Evolutionary conservation across 2,888 invertebrate species (phyloP).

Genomic region (Trisateles emortualis): DNA sequence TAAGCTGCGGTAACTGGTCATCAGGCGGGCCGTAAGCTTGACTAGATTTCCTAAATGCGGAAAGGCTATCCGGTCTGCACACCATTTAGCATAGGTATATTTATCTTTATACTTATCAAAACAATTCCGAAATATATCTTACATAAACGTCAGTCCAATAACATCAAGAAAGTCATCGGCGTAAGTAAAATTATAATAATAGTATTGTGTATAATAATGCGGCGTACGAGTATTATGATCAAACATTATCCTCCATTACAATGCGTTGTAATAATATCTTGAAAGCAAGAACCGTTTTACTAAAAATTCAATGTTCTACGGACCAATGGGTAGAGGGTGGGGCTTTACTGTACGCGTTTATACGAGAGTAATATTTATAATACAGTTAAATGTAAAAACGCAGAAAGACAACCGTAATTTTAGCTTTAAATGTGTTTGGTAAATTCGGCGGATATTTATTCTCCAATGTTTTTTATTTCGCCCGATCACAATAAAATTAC

Average conservation of each 20-base stretch:
- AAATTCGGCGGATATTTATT: too few species aligned
- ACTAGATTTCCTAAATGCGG: too few species aligned
- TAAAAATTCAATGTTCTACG: slow-evolving; percentile 73
- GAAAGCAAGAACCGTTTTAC: slow-evolving; percentile 61
- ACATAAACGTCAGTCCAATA: slow-evolving; percentile 37
- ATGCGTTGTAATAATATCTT: slow-evolving; percentile 58
- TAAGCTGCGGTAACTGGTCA: too few species aligned
- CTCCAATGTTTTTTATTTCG: too few species aligned
- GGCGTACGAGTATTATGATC: slow-evolving; percentile 57
- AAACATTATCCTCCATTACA: slow-evolving; percentile 65
- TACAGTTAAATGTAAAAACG: not conserved
- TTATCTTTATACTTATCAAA: not conserved
- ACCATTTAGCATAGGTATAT: too few species aligned
- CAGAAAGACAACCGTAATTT: too few species aligned
- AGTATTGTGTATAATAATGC: slow-evolving; percentile 26
- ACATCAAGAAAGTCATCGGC: slow-evolving; percentile 20
- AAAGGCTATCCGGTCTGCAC: too few species aligned
- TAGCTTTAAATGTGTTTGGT: too few species aligned
- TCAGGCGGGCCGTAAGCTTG: too few species aligned
- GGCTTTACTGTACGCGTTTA: slow-evolving; percentile 47
- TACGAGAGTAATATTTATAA: not conserved
- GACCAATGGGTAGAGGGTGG: slow-evolving; percentile 47
- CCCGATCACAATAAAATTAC: too few species aligned
- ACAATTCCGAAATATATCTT: not conserved
- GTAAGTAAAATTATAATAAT: slow-evolving; percentile 30